Conservation (phyloP, 2,113 vertebrate species). For the Lepidothrix coronata region DNA sequence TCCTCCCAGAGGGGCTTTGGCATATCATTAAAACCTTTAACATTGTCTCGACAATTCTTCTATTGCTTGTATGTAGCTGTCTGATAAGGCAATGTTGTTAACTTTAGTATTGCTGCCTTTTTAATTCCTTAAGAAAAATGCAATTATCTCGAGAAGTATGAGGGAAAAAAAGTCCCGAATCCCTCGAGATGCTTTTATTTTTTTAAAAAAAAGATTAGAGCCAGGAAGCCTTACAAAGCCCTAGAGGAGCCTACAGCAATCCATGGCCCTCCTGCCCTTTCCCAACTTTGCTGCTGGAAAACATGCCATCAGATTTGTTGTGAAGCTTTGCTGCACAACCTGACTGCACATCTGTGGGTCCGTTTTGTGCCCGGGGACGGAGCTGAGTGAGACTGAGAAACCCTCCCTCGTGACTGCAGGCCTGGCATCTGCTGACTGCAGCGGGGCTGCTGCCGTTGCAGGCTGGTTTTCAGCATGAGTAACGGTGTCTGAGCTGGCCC, state of each 20-base stretch:
- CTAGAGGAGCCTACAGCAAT: background rate
- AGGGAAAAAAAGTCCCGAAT: background rate
- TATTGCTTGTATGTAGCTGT: background rate
- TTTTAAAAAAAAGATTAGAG: background rate
- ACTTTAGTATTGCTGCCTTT: background rate
- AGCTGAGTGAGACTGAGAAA: background rate
- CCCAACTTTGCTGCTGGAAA: background rate
- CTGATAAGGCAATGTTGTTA: background rate
- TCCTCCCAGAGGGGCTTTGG: background rate
- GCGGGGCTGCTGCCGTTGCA: background rate
- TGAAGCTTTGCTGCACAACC: background rate
- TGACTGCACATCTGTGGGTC: background rate
- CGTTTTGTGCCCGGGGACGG: background rate
- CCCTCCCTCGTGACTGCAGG: background rate
- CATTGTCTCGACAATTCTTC: background rate
- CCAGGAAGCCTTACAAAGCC: background rate
- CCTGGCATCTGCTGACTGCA: background rate
- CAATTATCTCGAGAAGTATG: background rate
- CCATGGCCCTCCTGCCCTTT: background rate
- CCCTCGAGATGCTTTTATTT: background rate
- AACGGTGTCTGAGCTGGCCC: background rate
- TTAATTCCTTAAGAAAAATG: background rate
- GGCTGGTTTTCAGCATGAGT: background rate
- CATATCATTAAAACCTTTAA: constrained; percentile 20
- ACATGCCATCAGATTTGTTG: background rate